These are phyloP conservation scores for Hypolimnas misippus DNA, from an alignment of 2,888 invertebrate genomes.

Conservation along the genomic window DNA sequence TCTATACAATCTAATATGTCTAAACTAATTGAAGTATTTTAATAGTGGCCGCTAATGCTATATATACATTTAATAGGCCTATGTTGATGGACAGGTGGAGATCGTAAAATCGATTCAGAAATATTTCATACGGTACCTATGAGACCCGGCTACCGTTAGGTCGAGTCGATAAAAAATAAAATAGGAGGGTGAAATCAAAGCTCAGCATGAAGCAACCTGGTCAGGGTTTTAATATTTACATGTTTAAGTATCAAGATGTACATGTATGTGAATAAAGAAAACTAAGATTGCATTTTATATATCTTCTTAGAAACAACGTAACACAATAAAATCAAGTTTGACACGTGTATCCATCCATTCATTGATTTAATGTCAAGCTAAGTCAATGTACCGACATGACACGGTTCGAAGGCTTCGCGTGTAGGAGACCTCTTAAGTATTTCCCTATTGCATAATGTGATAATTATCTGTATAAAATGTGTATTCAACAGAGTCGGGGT, in stretches of 20 bases:
- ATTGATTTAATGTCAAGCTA: constrained; percentile 39
- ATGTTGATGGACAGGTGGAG: neutral
- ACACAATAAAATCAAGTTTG: constrained; percentile 12
- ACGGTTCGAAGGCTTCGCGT: constrained; percentile 44
- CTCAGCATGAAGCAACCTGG: constrained; percentile 36
- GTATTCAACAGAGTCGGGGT: constrained; percentile 27
- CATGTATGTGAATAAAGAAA: neutral
- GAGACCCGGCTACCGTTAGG: constrained; percentile 71
- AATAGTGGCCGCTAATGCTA: neutral
- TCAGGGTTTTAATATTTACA: constrained; percentile 17
- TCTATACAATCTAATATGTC: neutral
- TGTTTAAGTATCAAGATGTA: neutral
- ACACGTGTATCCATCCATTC: constrained; percentile 36
- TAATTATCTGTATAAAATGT: constrained; percentile 40
- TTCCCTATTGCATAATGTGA: constrained; percentile 46
- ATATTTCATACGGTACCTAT: constrained; percentile 57
- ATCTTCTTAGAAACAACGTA: neutral
- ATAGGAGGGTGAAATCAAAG: constrained; percentile 69
- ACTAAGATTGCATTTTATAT: neutral
- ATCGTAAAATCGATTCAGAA: constrained; percentile 37
- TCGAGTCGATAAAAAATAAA: constrained; percentile 64
- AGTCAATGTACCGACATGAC: constrained; percentile 44
- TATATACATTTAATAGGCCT: no score
- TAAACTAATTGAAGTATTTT: neutral
- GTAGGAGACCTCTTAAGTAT: constrained; percentile 44